Percentiles rank a stretch among this genome's conserved stretches.
phyloP scores from a whole-genome alignment of 2,113 vertebrate genomes.

The Craseonycteris thonglongyai region DNA sequence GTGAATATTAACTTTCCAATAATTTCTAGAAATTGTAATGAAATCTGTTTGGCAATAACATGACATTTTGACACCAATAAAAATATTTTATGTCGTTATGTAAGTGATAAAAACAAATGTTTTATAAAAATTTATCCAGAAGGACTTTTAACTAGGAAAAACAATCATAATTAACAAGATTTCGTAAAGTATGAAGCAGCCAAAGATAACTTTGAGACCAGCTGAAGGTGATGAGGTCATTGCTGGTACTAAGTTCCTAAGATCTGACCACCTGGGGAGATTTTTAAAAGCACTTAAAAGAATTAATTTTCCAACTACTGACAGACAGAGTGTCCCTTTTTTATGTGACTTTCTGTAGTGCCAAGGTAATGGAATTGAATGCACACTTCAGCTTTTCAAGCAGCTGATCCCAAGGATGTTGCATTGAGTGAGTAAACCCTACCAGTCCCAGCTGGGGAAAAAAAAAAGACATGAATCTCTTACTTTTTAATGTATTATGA shows the following conservation, averaged over 20 bases:
- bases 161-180: constrained; percentile 79
- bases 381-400: background rate
- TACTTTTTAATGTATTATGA: constrained; percentile 8
- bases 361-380: background rate
- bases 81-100: constrained; percentile 80
- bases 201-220: constrained; percentile 77
- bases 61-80: constrained; percentile 70
- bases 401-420: background rate
- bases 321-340: constrained; percentile 45
- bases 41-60: constrained; percentile 81
- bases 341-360: background rate
- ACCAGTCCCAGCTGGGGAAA: background rate
- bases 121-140: constrained; percentile 76
- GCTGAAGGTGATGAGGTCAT: constrained; percentile 77
- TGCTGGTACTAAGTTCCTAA: constrained; percentile 69
- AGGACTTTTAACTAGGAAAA: constrained; percentile 74
- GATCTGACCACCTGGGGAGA: constrained; percentile 76
- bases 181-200: constrained; percentile 63
- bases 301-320: constrained; percentile 73
- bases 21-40: constrained; percentile 78
- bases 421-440: background rate
- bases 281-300: constrained; percentile 60
- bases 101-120: constrained; percentile 82
- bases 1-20: constrained; percentile 76
- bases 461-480: background rate